phyloP scores from a whole-genome alignment of 2,797 vertebrate species.

The Hippopotamyrus pictus region DNA sequence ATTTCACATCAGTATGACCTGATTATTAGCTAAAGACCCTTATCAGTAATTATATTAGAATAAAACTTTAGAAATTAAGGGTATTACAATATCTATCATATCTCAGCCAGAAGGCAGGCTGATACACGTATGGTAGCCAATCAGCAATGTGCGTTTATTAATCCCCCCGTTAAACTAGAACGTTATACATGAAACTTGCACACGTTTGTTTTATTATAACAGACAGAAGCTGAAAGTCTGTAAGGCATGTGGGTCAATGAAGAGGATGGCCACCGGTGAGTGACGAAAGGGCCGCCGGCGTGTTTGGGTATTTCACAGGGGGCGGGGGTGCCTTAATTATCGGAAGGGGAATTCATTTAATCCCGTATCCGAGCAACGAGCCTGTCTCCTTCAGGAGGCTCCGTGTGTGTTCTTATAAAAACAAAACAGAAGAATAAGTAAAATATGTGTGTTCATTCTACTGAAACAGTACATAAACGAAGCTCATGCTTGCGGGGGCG shows the following conservation, averaged over 20 bases:
- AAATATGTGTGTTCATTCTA: neutral
- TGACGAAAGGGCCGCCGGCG: neutral
- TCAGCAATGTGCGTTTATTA: neutral
- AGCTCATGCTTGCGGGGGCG: neutral
- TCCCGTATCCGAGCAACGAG: neutral
- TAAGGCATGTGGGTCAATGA: neutral
- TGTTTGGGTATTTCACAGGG: neutral
- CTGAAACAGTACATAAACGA: neutral
- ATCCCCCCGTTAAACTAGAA: neutral
- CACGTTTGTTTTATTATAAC: neutral
- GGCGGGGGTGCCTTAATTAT: neutral
- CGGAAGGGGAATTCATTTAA: neutral
- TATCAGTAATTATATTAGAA: neutral
- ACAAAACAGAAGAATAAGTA: neutral
- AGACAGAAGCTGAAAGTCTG: neutral
- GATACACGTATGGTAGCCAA: neutral
- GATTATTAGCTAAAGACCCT: neutral
- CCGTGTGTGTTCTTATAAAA: neutral
- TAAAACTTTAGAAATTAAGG: neutral
- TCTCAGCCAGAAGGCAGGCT: neutral
- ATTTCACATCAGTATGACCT: neutral
- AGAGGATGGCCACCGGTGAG: neutral
- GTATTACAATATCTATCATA: neutral
- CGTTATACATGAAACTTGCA: neutral
- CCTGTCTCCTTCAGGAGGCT: neutral